Percentiles rank a stretch among this genome's conserved stretches.
These are phyloP conservation scores for Hedya salicella DNA, from an alignment of 2,888 invertebrate species.

Conservation along the genomic window DNA sequence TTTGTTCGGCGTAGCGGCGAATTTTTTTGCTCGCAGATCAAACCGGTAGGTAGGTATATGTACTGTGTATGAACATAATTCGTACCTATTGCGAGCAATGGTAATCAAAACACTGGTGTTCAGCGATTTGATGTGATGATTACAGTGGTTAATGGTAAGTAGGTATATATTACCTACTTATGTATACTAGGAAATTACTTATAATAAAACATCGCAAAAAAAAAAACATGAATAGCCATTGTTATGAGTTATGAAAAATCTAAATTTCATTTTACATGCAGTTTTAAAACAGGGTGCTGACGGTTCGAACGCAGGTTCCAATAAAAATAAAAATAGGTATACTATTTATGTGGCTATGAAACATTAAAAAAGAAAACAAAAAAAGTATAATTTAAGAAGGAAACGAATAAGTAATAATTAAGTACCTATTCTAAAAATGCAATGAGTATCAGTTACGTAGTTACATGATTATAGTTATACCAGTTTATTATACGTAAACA, in stretches of 20 bases:
- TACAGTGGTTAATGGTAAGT: neutral
- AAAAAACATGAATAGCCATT: too few relatives aligned
- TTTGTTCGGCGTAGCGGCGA: constrained; percentile 68
- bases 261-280: too few relatives aligned
- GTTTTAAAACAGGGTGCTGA: too few relatives aligned
- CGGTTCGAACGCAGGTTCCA: too few relatives aligned
- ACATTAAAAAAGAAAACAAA: too few relatives aligned
- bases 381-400: too few relatives aligned
- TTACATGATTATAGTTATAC: neutral
- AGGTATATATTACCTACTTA: neutral
- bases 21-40: constrained; percentile 80
- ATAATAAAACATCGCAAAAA: too few relatives aligned
- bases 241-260: too few relatives aligned
- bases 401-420: neutral
- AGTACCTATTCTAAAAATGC: neutral
- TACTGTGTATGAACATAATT: constrained; percentile 50
- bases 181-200: too few relatives aligned
- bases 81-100: constrained; percentile 47
- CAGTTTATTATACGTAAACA: constrained; percentile 24
- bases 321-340: too few relatives aligned
- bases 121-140: constrained; percentile 13
- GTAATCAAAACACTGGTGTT: constrained; percentile 30
- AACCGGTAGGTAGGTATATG: constrained; percentile 70
- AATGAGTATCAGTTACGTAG: neutral
- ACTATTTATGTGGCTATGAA: neutral